Base-by-base conservation (phyloP, 2,888 invertebrate species). In the Lithophane leautieri region DNA sequence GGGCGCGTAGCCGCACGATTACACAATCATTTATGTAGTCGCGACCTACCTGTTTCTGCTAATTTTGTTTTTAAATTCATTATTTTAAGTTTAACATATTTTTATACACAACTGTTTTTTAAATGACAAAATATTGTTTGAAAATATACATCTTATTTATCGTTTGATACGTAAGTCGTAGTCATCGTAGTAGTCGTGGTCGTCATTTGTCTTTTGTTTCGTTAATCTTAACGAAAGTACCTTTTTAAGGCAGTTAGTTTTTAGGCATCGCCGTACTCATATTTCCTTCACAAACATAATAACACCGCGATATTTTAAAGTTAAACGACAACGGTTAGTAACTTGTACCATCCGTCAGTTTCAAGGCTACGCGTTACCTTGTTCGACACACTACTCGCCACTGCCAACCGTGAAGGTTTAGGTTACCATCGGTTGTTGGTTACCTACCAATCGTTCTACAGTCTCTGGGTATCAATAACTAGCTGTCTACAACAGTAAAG, bases 331-430 rank as follows among this genome's bases (percentile, higher is more conserved):
- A 16, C 9, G 34, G 78, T 74, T 78, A 40, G 16, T 86, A 40
- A 73, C 83, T 89, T 89, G 86, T 34, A 74, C 89, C 90, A 82
- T 63, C 67, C 73, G 11, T 63, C 73, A 83, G 52, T 72, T 76
- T 89, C 94, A 95, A 94, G 95, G 95, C 87, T 92, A 85, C 76
- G 80, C 89, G 91, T 90, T 91, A 90, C 86, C 90, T 84, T 89
- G 90, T 92, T 92, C 86, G 92, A 90, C 90, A 93, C 92, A 89
- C 87, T 84, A 82, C 83, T 74, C 83, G 76, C 77, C 77, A 92
- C 89, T 91, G 90, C 87, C 89, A 89, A 90, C 91, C 92, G 91
- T 94, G 94, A 94, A 95, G 95, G 94, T 91, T 94, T 93, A 93
- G 92, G 92, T 92, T 93, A 90, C 88, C 85, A 78, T 72, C 68